Base-by-base conservation (phyloP, 2,888 invertebrate species). In the Sarcophaga rosellei region DNA sequence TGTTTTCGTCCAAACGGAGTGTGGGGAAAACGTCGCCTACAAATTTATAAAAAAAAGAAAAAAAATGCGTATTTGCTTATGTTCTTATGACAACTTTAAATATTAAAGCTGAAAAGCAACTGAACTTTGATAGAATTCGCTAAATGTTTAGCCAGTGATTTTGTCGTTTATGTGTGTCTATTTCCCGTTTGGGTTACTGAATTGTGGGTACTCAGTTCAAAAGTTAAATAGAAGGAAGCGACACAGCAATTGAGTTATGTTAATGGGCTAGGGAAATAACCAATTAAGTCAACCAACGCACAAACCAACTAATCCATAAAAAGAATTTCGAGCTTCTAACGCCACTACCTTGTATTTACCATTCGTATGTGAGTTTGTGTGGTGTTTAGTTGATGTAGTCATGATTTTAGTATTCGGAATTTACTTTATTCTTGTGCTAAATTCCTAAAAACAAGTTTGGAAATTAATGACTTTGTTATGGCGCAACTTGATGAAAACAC, bases 391-490 rank as follows among this genome's bases (percentile, higher is more conserved):
- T 73, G 35, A 20, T 72, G 66, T 45, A 72, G 47, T 4, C 21
- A 75, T 62, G 20, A 57, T 82, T 84, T 35, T 20, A 20, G 59
- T 21, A 61, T 82, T 66, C 73, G 63, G 77, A 81, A 80, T 85
- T 79, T 88, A 74, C 70, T 65, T 76, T 81, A 81, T 84, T 85
- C 75, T 73, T 81, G 84, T 88, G 81, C 86, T 85, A 85, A 86
- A 88, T 88, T 88, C 87, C 87, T 70, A 75, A 88, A 88, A 88
- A 87, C 88, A 44, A 82, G 87, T 88, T 88, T 85, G 59, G 63
- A 70, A 85, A 85, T 83, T 80, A 83, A 82, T 76, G 78, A 81
- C 84, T 81, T 66, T 53, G 69, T 72, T 75, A n/a, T 23, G 63
- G 35, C 66, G 65, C 74, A 83, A 74, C 73, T 68, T 74, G 57